A percentile compares a stretch with the other conserved stretches of the same genome.
Conservation (phyloP, 2,113 vertebrate genomes). For the Hippocampus guttulatus region DNA sequence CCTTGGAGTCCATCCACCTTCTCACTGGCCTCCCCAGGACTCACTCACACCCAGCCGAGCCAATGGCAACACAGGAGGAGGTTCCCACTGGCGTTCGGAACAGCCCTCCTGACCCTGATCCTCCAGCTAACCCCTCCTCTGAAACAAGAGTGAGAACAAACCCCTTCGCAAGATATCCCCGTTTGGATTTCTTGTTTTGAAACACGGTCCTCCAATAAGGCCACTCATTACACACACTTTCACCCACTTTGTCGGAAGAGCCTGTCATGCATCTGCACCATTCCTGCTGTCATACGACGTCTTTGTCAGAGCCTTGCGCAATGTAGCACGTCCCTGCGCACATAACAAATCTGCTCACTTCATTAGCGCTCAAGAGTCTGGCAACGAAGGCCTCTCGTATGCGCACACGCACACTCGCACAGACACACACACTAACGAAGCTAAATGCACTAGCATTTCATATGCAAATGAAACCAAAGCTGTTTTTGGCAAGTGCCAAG, state of each 20-base stretch:
- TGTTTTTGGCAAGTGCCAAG: not conserved
- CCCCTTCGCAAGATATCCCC: slow-evolving; percentile 14
- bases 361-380: slow-evolving; percentile 33
- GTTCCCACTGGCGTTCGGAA: slow-evolving; percentile 39
- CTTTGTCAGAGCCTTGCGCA: slow-evolving; percentile 7
- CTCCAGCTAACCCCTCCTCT: slow-evolving; percentile 46
- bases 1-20: slow-evolving; percentile 62
- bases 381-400: slow-evolving; percentile 15
- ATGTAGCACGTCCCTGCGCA: slow-evolving; percentile 5
- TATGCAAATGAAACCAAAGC: not conserved
- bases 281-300: slow-evolving; percentile 2
- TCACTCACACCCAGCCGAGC: slow-evolving; percentile 51
- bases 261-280: slow-evolving; percentile 2
- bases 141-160: slow-evolving; percentile 22
- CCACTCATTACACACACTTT: slow-evolving; percentile 1
- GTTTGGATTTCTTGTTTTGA: slow-evolving; percentile 17
- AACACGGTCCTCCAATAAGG: not conserved
- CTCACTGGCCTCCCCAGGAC: slow-evolving; percentile 65
- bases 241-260: slow-evolving; percentile 10
- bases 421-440: not conserved
- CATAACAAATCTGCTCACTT: slow-evolving; percentile 31
- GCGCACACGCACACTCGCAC: not conserved
- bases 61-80: slow-evolving; percentile 64
- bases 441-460: not conserved
- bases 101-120: slow-evolving; percentile 56